Conservation (phyloP, 2,113 vertebrate species). For the Pungitius pungitius region DNA sequence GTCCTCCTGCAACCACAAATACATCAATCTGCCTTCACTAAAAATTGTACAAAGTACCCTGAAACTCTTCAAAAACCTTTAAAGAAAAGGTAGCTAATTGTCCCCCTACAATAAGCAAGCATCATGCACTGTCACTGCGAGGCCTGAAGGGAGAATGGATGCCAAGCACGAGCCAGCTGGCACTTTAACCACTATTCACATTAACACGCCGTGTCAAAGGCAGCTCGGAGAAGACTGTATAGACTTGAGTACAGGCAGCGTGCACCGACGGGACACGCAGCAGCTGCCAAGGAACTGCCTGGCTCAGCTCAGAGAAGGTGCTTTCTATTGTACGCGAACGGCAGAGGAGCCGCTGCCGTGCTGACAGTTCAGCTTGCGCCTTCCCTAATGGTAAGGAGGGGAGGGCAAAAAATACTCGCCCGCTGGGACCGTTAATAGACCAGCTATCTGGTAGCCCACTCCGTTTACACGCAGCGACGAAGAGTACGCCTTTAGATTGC, state of each 20-base stretch:
- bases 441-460: conserved; percentile 30
- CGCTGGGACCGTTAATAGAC: conserved; percentile 50
- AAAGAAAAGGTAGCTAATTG: conserved; percentile 45
- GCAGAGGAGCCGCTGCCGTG: conserved; percentile 58
- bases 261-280: conserved; percentile 39
- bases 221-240: conserved; percentile 32
- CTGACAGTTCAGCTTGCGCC: conserved; percentile 44
- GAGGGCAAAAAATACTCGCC: conserved; percentile 42
- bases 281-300: conserved; percentile 61
- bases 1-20: conserved; percentile 14
- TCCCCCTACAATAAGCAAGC: conserved; percentile 29
- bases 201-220: conserved; percentile 42
- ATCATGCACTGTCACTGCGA: conserved; percentile 48
- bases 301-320: conserved; percentile 32
- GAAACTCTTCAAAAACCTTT: conserved; percentile 6
- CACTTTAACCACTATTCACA: conserved; percentile 39
- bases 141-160: conserved; percentile 34
- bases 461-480: conserved; percentile 7
- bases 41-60: conserved; percentile 24
- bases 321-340: conserved; percentile 61
- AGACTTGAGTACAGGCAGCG: conserved; percentile 16
- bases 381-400: conserved; percentile 28
- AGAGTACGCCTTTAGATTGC: not conserved
- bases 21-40: conserved; percentile 35
- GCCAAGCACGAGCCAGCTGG: conserved; percentile 49